Base-by-base conservation (phyloP, 1,140 invertebrate genomes). In the Vanessa tameamea region DNA sequence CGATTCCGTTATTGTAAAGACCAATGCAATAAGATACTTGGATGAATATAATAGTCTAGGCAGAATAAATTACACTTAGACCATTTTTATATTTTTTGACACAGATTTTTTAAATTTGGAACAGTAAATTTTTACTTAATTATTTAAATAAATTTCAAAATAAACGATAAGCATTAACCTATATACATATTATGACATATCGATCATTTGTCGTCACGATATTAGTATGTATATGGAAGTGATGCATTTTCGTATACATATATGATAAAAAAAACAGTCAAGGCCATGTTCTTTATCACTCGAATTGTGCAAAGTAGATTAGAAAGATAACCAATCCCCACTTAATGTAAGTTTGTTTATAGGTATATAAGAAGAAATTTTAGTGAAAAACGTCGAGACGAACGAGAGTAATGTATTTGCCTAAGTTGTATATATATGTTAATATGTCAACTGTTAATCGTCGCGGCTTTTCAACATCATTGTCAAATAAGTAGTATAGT, bases 301-400 rank as follows among this genome's bases (percentile, higher is more conserved):
- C 82, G 82, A 80, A 85, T 69, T 76, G 59, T 84, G 79, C 75
- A 80, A 68, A 75, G 69, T 51, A 82, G 86, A 90, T 90, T 86
- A 87, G 61, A 43, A 59, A 70, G 73, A 75, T 75, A 75, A 70
- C 70, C 70, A 70, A 50, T 50, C 53, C 9, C 50, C 51, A 48
- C 43, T 16, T 31, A 47, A 63, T 50, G 14, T 61, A 15, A 37
- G 26, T 15, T n/a, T 0, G 20, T 7, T 37, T 61, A 20, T 37
- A 20, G 20, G 20, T 20, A 61, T 61, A 15, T 37, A 61, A 15
- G 31, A 26, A 37, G 14, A 61, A 61, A 15, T 61, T 16, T 63
- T 59, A 43, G 9, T 43, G 37, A 43, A 43, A 43, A 43, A 43
- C 26, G 3, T 31, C 26, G 26, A 31, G 26, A 6, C 26, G 1